These are phyloP conservation scores for Diadumene lineata DNA, from an alignment of 92 coral and sea anemone species.

Conservation along the genomic window DNA sequence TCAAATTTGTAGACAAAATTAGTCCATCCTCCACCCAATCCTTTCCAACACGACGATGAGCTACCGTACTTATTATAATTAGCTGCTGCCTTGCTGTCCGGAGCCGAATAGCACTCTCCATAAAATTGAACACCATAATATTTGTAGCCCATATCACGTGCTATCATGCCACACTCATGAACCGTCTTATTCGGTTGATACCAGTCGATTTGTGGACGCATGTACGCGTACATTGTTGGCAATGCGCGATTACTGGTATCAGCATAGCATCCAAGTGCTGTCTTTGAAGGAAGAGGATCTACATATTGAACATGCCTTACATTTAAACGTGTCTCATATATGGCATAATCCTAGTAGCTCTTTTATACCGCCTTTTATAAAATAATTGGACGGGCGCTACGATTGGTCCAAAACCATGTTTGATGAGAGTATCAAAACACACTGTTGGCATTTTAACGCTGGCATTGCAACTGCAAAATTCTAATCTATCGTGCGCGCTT, in stretches of 20 bases:
- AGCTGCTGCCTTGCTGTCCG: constrained; percentile 27
- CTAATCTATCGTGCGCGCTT: no score
- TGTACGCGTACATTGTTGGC: constrained; percentile 38
- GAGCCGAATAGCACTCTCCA: constrained; percentile 77
- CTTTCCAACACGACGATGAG: constrained; percentile 40
- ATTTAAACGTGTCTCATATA: neutral
- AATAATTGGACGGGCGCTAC: no score
- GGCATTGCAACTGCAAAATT: no score
- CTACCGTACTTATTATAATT: constrained; percentile 22
- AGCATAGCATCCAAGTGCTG: constrained; percentile 64
- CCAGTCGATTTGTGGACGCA: constrained; percentile 69
- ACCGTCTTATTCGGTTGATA: constrained; percentile 44
- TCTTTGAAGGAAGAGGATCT: constrained; percentile 48
- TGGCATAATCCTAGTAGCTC: neutral
- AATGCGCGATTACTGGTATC: constrained; percentile 52
- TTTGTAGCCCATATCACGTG: constrained; percentile 53
- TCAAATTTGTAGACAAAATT: constrained; percentile 20
- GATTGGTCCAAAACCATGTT: no score
- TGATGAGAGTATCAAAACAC: no score
- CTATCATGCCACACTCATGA: constrained; percentile 61
- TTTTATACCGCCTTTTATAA: no score
- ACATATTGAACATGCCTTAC: neutral
- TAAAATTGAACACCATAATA: constrained; percentile 71
- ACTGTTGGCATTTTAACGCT: no score
- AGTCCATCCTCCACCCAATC: neutral